Conservation (phyloP, 1,140 invertebrate genomes). For the Aphelenchoides besseyi region DNA sequence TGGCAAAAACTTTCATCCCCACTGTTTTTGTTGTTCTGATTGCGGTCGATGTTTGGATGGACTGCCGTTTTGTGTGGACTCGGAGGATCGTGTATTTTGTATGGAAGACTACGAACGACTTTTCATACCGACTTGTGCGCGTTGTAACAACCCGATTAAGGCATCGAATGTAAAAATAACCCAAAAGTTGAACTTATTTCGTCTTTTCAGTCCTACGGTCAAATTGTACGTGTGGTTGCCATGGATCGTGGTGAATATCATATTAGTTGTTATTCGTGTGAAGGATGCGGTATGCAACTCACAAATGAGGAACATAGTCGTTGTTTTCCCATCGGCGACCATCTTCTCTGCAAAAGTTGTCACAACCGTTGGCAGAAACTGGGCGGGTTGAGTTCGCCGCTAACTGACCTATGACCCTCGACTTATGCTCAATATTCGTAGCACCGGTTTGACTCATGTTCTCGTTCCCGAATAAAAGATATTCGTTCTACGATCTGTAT, state of each 20-base stretch:
- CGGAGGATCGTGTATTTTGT: conserved; percentile 97
- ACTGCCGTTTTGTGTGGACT: conserved; percentile 92
- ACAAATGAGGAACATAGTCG: conserved; percentile 19
- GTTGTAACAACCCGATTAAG: conserved; percentile 85
- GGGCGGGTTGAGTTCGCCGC: conserved; percentile 7
- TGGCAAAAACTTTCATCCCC: conserved; percentile 97
- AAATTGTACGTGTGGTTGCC: conserved; percentile 27
- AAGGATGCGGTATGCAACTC: conserved; percentile 20
- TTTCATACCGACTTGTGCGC: conserved; percentile 93
- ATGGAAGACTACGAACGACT: conserved; percentile 96
- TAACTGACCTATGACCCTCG: conserved; percentile 15
- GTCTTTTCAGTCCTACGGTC: conserved; percentile 19
- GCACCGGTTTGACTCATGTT: neutral
- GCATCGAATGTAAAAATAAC: conserved; percentile 3
- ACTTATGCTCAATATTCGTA: neutral
- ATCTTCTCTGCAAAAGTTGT: conserved; percentile 15
- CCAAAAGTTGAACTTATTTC: neutral
- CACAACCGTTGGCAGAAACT: conserved; percentile 16
- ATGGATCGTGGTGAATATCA: conserved; percentile 28
- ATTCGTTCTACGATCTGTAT: neutral
- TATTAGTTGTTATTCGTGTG: conserved; percentile 16
- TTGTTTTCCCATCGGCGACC: conserved; percentile 16
- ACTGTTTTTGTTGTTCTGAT: conserved; percentile 93
- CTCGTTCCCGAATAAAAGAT: neutral
- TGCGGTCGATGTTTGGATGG: conserved; percentile 97